Conservation (phyloP, 2,888 invertebrate genomes). For the Hedya salicella region DNA sequence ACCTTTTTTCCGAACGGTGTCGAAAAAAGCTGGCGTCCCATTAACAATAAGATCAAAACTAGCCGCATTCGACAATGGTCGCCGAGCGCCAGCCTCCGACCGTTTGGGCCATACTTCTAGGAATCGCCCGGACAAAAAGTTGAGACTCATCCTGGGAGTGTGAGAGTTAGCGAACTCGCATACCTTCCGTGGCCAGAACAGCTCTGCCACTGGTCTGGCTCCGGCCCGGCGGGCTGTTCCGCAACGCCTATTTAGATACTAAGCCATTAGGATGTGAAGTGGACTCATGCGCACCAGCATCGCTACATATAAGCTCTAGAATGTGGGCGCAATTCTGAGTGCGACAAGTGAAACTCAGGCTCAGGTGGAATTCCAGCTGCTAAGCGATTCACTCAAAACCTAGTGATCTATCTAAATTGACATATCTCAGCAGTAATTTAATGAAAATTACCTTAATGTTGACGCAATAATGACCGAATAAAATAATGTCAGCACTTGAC, state of each 20-base stretch:
- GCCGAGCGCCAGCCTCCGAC: slow-evolving; percentile 80
- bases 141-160: slow-evolving; percentile 81
- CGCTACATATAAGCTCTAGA: too few relatives aligned
- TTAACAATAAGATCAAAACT: slow-evolving; percentile 85
- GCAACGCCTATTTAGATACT: neutral
- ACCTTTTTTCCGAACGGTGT: slow-evolving; percentile 78
- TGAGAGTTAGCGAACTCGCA: slow-evolving; percentile 75
- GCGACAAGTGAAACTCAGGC: neutral
- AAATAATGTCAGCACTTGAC: slow-evolving; percentile 25
- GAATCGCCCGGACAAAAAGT: slow-evolving; percentile 80
- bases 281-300: neutral
- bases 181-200: slow-evolving; percentile 59
- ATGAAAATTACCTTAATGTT: slow-evolving; percentile 1
- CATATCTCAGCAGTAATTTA: slow-evolving; percentile 3
- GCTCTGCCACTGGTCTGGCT: slow-evolving; percentile 36
- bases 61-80: slow-evolving; percentile 81
- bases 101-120: slow-evolving; percentile 76
- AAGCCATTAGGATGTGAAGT: neutral
- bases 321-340: too few relatives aligned
- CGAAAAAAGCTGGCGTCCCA: slow-evolving; percentile 84
- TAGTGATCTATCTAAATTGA: slow-evolving; percentile 1
- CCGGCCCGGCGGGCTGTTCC: neutral
- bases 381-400: neutral
- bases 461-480: slow-evolving; percentile 19
- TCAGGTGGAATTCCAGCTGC: neutral